These are phyloP conservation scores for Thaleichthys pacificus DNA, from an alignment of 2,797 vertebrate species.

Conservation along the genomic window DNA sequence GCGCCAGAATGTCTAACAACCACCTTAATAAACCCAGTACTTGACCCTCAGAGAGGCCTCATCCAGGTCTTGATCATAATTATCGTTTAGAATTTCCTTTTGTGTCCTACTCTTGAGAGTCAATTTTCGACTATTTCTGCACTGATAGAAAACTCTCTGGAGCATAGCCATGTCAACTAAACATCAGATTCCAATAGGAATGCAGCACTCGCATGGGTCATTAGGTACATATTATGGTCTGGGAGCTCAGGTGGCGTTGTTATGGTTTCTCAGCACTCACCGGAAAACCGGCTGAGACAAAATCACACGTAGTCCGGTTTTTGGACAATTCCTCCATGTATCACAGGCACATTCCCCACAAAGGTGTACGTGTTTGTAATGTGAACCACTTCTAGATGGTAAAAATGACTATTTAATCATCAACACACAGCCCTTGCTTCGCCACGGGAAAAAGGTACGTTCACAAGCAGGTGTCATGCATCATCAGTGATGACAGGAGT, in stretches of 20 bases:
- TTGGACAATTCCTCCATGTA: not conserved
- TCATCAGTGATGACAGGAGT: slow-evolving; percentile 36
- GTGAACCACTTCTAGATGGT: not conserved
- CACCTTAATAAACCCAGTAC: not conserved
- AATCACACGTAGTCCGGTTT: not conserved
- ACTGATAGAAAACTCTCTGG: not conserved
- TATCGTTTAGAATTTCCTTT: not conserved
- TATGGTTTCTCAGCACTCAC: slow-evolving; percentile 9
- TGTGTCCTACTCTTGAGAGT: not conserved
- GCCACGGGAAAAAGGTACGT: not conserved
- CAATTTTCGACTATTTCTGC: not conserved
- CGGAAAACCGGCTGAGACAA: not conserved
- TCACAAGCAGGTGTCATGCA: slow-evolving; percentile 7
- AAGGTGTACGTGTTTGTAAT: not conserved
- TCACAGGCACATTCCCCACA: not conserved
- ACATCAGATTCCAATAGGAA: slow-evolving; percentile 17
- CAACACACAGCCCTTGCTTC: not conserved
- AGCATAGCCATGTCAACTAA: slow-evolving; percentile 4
- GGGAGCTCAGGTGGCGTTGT: slow-evolving; percentile 9
- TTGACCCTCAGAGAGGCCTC: not conserved
- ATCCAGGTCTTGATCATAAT: not conserved
- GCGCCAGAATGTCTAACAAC: not conserved
- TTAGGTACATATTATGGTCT: slow-evolving; percentile 8
- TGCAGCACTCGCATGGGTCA: slow-evolving; percentile 17
- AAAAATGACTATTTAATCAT: not conserved